Conservation (phyloP, 2,888 invertebrate genomes). For the Sphecodes monilicornis region DNA sequence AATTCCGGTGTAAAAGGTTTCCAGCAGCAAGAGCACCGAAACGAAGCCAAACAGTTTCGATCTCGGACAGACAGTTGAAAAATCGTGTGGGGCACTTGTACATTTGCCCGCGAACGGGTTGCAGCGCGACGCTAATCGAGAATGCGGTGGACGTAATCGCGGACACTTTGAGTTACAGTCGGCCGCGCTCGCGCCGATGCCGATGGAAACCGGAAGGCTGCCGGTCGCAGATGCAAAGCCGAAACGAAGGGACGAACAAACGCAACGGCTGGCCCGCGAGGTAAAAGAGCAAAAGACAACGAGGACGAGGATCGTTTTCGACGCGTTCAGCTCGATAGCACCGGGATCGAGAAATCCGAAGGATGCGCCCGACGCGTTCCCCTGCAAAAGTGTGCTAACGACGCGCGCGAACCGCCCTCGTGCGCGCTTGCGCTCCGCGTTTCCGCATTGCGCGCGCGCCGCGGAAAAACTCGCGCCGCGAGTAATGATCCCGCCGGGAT, state of each 20-base stretch:
- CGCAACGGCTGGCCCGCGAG: neutral
- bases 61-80: neutral
- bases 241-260: too few relatives aligned
- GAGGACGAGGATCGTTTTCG: slow-evolving; percentile 13
- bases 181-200: neutral
- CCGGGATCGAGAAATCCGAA: slow-evolving; percentile 5
- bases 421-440: slow-evolving; percentile 33
- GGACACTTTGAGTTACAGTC: neutral
- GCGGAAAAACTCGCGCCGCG: slow-evolving; percentile 64
- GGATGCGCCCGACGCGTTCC: slow-evolving; percentile 31
- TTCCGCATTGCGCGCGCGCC: slow-evolving; percentile 72
- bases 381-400: slow-evolving; percentile 71
- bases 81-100: neutral
- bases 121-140: slow-evolving; percentile 5
- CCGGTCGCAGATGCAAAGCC: neutral
- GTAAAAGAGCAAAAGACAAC: neutral
- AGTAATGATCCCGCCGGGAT: slow-evolving; percentile 64
- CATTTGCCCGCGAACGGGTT: neutral
- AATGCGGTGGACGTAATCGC: neutral
- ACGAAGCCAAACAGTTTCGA: neutral
- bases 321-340: slow-evolving; percentile 17
- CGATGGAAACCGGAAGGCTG: slow-evolving; percentile 2
- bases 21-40: neutral
- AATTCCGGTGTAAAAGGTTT: neutral
- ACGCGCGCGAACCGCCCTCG: slow-evolving; percentile 65